Evolutionary conservation across 2,888 invertebrate species (phyloP).

Genomic region (Asteroscopus sphinx): DNA sequence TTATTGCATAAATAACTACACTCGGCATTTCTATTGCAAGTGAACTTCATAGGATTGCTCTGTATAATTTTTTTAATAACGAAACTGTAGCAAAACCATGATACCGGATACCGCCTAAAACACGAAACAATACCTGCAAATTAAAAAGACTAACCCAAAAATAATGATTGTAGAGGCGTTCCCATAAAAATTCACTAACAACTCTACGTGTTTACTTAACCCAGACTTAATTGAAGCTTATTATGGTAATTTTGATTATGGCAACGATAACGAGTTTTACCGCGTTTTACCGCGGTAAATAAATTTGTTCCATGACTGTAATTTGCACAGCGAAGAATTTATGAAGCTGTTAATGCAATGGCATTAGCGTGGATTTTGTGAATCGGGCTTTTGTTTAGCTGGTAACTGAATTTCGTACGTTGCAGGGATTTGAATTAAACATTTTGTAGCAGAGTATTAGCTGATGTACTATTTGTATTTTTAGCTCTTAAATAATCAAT

Average conservation of each 20-base stretch:
- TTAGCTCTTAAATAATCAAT: too few relatives aligned
- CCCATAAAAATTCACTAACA: constrained; percentile 17
- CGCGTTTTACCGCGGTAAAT: constrained; percentile 40
- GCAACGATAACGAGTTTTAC: constrained; percentile 41
- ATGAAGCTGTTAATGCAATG: constrained; percentile 37
- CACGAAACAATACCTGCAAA: not conserved
- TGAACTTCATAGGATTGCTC: too few relatives aligned
- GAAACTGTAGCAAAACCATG: not conserved
- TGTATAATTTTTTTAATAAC: too few relatives aligned
- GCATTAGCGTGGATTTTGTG: not conserved
- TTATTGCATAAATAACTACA: too few relatives aligned
- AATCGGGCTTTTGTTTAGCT: constrained; percentile 30
- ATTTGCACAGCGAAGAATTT: constrained; percentile 41
- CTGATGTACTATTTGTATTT: not conserved
- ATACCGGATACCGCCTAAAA: too few relatives aligned
- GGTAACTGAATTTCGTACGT: not conserved
- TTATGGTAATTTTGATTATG: constrained; percentile 55
- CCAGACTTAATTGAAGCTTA: constrained; percentile 57
- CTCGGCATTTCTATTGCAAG: too few relatives aligned
- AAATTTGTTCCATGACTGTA: constrained; percentile 45
- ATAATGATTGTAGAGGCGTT: constrained; percentile 10
- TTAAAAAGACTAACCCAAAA: constrained; percentile 8
- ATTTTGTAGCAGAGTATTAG: not conserved
- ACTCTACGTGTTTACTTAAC: constrained; percentile 50
- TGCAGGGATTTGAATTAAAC: constrained; percentile 5